Base-by-base conservation (phyloP, 2,888 invertebrate genomes). In the Mongoloraphidia duomilia region DNA sequence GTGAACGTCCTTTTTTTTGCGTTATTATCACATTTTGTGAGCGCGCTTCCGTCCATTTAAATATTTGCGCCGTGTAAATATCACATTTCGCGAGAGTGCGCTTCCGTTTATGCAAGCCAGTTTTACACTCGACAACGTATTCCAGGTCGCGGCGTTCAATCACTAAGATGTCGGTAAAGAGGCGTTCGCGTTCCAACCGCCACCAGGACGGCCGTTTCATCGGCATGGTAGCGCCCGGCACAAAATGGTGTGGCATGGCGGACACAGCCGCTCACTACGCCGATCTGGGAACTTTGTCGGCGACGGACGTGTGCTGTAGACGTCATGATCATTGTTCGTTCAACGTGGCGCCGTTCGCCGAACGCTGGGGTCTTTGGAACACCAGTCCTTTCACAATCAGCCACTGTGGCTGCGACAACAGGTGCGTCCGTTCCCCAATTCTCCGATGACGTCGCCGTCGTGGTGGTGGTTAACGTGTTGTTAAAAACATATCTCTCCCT, bases 321-420 rank as follows among this genome's bases (percentile, higher is more conserved):
- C 71, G 75, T 44, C 86, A 86, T 66, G 86, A 86, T 67, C 73
- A 76, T 60, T 87, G 86, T 47, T 65, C 72, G 60, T 73, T 76
- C 61, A 72, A 60, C 50, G 76, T 86, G 58, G 75, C 74, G 35
- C 75, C 76, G 41, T 77, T 83, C 63, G 68, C 71, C 54, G 70
- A 72, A 57, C 74, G 74, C 62, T 83, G 69, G 63, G 68, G 77
- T 59, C 69, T 77, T 59, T 77, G 79, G 73, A 86, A 87, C 73
- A 73, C 70, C 63, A 70, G 79, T 54, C 80, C 82, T 55, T 81
- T 79, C 67, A 84, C 84, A 36, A 69, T 85, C 55, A 82, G 82
- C 61, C 82, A 84, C 64, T 87, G 86, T 68, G 72, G 74, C 56
- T 87, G 86, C 65, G 86, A 87, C 68, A 74, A 76, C 70, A 83